These are phyloP conservation scores for Sciurus carolinensis DNA, from an alignment of 2,797 vertebrate genomes.

Conservation along the genomic window DNA sequence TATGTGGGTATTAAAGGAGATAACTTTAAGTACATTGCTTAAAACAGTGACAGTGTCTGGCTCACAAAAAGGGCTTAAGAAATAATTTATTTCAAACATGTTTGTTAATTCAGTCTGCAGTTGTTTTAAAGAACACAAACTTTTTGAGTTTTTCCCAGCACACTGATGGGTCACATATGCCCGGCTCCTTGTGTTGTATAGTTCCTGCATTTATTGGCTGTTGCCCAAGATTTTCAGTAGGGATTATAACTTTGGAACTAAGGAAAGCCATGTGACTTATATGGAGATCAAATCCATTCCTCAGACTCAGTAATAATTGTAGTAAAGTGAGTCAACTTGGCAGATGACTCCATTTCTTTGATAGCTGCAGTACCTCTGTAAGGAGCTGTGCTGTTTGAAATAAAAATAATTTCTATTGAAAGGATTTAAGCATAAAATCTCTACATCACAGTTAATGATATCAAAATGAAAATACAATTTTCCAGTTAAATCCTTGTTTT, in stretches of 20 bases:
- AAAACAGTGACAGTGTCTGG: background rate
- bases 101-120: background rate
- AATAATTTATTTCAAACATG: background rate
- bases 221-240: background rate
- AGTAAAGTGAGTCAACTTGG: background rate
- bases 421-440: conserved; percentile 34
- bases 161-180: background rate
- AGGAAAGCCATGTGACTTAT: background rate
- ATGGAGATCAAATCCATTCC: background rate
- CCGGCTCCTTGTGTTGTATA: background rate
- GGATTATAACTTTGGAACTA: background rate
- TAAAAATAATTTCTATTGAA: background rate
- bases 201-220: background rate
- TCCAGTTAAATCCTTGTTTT: conserved; percentile 59
- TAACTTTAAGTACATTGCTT: background rate
- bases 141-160: background rate
- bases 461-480: conserved; percentile 56
- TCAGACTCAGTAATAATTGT: background rate
- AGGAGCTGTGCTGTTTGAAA: background rate
- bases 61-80: background rate
- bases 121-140: background rate
- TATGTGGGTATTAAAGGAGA: background rate
- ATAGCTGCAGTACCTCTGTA: background rate
- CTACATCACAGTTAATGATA: conserved; percentile 21
- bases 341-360: background rate